Conservation (phyloP, 1,140 invertebrate species). For the Harlomillsia oculata region DNA sequence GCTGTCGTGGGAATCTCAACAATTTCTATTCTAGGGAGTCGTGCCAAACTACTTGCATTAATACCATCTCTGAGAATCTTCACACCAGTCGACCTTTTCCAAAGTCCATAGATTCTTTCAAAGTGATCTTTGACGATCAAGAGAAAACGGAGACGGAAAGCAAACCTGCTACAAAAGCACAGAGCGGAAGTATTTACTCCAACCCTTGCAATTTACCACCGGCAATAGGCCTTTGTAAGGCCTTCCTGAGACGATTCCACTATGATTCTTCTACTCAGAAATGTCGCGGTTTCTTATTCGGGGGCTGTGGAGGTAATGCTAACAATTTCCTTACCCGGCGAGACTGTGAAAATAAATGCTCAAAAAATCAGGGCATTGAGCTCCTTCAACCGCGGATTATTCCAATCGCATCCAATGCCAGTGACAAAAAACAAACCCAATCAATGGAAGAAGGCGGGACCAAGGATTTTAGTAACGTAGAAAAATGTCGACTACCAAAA, state of each 20-base stretch:
- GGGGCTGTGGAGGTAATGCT: conserved; percentile 40
- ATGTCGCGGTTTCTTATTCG: conserved; percentile 34
- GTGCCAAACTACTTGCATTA: conserved; percentile 58
- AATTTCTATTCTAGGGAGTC: conserved; percentile 72
- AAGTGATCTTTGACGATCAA: background rate
- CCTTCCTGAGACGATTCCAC: conserved; percentile 18
- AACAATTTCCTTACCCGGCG: conserved; percentile 38
- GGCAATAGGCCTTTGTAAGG: conserved; percentile 17
- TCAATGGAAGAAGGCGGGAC: no score
- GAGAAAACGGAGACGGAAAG: background rate
- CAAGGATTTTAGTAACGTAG: no score
- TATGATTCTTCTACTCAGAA: conserved; percentile 6
- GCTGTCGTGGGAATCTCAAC: conserved; percentile 77
- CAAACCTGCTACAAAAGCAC: background rate
- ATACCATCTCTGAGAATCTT: conserved; percentile 12
- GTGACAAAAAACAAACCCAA: background rate
- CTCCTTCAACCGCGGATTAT: background rate
- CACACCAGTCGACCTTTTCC: background rate
- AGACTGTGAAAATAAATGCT: conserved; percentile 35
- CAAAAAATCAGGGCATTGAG: background rate
- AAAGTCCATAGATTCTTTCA: background rate
- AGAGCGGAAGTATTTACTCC: no score
- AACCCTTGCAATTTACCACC: conserved; percentile 13
- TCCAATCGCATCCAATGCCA: background rate
- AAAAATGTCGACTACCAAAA: conserved; percentile 48